These are phyloP conservation scores for Podiceps cristatus DNA, from an alignment of 2,113 vertebrate species.

Conservation along the genomic window DNA sequence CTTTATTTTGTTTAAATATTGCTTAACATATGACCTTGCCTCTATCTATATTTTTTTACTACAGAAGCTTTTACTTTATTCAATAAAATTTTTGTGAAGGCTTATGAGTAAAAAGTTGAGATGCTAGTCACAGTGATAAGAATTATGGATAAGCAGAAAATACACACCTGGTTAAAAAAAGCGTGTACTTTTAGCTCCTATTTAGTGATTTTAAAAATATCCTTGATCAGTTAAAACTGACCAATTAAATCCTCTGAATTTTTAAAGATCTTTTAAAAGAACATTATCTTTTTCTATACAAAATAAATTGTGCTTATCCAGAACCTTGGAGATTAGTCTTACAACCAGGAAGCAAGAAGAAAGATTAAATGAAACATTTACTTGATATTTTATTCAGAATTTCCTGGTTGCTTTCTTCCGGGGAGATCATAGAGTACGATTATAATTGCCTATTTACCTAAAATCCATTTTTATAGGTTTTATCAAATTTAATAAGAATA, in stretches of 20 bases:
- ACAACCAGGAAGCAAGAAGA: neutral
- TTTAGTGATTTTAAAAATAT: neutral
- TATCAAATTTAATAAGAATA: neutral
- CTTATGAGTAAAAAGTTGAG: neutral
- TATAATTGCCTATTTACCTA: neutral
- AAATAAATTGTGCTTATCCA: neutral
- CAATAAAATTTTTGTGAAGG: neutral
- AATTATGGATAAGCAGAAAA: neutral
- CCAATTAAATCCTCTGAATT: neutral
- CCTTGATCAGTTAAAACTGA: neutral
- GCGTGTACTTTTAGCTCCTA: accelerated
- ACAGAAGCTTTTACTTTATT: neutral
- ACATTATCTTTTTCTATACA: neutral
- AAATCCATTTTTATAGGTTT: neutral
- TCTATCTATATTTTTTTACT: neutral
- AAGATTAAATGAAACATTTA: neutral
- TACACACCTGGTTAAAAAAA: neutral
- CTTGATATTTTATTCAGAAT: neutral
- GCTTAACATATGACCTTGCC: neutral
- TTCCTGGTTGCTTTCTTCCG: neutral
- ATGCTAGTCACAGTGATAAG: neutral
- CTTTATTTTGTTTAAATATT: neutral
- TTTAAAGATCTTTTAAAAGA: neutral
- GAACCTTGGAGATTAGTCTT: neutral
- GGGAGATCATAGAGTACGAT: neutral